Percentiles rank a stretch among this genome's conserved stretches.
Evolutionary conservation across 1,140 invertebrate species (phyloP).

Genomic region (Bombus cullumanus): DNA sequence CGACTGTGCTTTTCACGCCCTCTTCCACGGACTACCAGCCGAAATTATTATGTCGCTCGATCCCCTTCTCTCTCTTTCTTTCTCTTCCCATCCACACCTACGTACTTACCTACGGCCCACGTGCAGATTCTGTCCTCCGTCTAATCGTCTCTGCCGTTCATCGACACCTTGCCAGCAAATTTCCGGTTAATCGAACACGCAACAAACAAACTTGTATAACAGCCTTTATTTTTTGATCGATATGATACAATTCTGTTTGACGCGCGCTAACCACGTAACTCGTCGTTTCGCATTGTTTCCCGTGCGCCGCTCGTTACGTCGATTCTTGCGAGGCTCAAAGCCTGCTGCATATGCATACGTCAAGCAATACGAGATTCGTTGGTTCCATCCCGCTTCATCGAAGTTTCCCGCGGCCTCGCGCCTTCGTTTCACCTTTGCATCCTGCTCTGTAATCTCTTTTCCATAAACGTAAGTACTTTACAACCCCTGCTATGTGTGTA

Average conservation of each 20-base stretch:
- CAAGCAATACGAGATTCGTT: slow-evolving; percentile 51
- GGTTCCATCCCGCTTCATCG: background rate
- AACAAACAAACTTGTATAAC: slow-evolving; percentile 74
- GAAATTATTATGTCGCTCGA: slow-evolving; percentile 62
- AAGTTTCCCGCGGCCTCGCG: background rate
- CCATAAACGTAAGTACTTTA: background rate
- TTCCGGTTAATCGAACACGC: background rate
- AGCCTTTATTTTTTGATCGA: slow-evolving; percentile 76
- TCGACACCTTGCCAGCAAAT: no score
- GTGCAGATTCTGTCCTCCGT: background rate
- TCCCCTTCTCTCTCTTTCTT: background rate
- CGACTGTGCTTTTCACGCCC: slow-evolving; percentile 82
- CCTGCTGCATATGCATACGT: slow-evolving; percentile 22
- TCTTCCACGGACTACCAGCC: slow-evolving; percentile 51
- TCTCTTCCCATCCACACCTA: background rate
- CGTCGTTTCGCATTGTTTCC: background rate
- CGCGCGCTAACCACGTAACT: background rate
- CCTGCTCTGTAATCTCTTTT: background rate
- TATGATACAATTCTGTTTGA: slow-evolving; percentile 66
- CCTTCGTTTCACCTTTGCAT: background rate
- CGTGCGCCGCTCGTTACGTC: background rate
- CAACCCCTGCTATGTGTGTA: background rate
- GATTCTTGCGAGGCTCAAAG: slow-evolving; percentile 50
- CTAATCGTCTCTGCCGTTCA: background rate
- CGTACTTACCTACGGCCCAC: slow-evolving; percentile 1